phyloP scores from a whole-genome alignment of 1,140 invertebrate genomes.

The Heliothis subflexa region DNA sequence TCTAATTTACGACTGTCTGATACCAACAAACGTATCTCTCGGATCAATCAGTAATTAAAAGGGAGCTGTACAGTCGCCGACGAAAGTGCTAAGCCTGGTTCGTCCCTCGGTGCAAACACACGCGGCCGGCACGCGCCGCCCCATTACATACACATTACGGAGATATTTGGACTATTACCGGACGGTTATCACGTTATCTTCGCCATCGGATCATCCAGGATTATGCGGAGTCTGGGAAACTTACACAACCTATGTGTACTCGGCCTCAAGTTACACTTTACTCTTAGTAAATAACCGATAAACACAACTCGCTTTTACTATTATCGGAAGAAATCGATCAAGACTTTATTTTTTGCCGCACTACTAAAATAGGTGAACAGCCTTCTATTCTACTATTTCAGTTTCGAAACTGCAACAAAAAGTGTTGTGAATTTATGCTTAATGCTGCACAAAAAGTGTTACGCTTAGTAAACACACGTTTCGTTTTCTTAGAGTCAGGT shows the following conservation, averaged over 20 bases:
- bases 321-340: neutral
- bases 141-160: conserved; percentile 79
- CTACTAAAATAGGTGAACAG: no score
- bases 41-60: conserved; percentile 85
- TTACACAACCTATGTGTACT: conserved; percentile 7
- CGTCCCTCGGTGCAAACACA: conserved; percentile 49
- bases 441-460: conserved; percentile 7
- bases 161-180: conserved; percentile 77
- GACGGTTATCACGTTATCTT: conserved; percentile 79
- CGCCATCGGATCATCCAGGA: conserved; percentile 69
- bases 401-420: neutral
- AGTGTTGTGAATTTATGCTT: neutral
- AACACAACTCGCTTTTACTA: neutral
- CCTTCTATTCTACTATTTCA: conserved; percentile 1
- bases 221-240: conserved; percentile 72
- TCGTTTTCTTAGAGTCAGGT: neutral
- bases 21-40: conserved; percentile 62
- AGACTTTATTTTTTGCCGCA: neutral
- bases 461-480: neutral
- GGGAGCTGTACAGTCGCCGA: conserved; percentile 60
- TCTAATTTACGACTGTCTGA: conserved; percentile 72
- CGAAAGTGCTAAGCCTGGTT: conserved; percentile 81
- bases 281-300: neutral
- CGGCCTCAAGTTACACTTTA: conserved; percentile 18
- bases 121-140: conserved; percentile 70